Conservation (phyloP, 1,140 invertebrate genomes). For the Halesus radiatus region DNA sequence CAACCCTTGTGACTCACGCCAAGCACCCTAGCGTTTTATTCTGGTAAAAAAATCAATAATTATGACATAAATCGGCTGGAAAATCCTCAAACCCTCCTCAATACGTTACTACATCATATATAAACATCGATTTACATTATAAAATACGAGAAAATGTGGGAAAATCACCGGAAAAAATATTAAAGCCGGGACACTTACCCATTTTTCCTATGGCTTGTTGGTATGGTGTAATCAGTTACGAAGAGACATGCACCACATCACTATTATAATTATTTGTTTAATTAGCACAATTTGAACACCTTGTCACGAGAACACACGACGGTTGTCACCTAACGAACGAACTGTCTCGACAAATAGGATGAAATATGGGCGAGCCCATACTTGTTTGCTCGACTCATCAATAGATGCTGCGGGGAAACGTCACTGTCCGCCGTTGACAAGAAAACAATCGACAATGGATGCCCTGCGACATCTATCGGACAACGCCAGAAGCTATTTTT, state of each 20-base stretch:
- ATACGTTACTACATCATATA: neutral
- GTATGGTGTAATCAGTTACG: slow-evolving; percentile 28
- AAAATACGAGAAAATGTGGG: slow-evolving; percentile 13
- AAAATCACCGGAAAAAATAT: slow-evolving; percentile 21
- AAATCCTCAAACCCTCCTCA: neutral
- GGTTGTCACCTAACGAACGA: slow-evolving; percentile 45
- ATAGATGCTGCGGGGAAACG: slow-evolving; percentile 50
- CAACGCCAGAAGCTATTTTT: neutral
- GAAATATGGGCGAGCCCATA: slow-evolving; percentile 48
- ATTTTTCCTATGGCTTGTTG: slow-evolving; percentile 4
- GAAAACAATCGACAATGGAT: slow-evolving; percentile 24
- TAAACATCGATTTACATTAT: slow-evolving; percentile 1
- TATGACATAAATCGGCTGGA: slow-evolving; percentile 37
- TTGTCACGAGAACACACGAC: slow-evolving; percentile 37
- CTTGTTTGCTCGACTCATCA: slow-evolving; percentile 40
- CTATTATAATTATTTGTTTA: slow-evolving; percentile 41
- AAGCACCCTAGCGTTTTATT: slow-evolving; percentile 21
- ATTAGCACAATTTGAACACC: slow-evolving; percentile 34
- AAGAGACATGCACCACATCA: slow-evolving; percentile 35
- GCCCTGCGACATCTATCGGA: slow-evolving; percentile 21
- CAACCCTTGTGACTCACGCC: slow-evolving; percentile 27
- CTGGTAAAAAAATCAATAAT: slow-evolving; percentile 42
- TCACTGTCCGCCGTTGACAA: slow-evolving; percentile 38
- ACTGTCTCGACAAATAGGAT: slow-evolving; percentile 44
- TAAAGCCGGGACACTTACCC: slow-evolving; percentile 48